Conservation (phyloP, 1,140 invertebrate genomes). For the Brachystomella parvula region DNA sequence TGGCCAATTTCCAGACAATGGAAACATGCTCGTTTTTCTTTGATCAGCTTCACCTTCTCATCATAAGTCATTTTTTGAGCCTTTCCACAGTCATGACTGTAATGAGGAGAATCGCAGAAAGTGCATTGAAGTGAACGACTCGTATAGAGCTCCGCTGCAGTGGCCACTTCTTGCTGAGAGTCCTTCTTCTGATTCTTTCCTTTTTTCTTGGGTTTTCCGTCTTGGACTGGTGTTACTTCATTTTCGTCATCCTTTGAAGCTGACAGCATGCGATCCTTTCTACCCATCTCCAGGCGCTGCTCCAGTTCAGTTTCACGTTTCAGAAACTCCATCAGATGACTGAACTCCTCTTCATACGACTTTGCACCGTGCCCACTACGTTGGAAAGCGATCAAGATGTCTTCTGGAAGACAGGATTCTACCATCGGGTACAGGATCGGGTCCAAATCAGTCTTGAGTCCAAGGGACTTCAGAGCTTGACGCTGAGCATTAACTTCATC, state of each 20-base stretch:
- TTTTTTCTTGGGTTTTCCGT: too few species aligned
- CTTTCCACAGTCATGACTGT: background rate
- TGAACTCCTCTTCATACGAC: background rate
- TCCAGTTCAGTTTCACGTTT: constrained; percentile 10
- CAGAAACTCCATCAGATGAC: constrained; percentile 10
- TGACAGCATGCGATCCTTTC: background rate
- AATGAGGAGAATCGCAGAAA: background rate
- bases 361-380: constrained; percentile 4
- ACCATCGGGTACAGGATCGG: constrained; percentile 10
- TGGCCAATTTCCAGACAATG: background rate
- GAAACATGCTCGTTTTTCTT: constrained; percentile 6
- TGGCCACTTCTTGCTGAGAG: background rate
- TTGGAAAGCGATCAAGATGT: constrained; percentile 39
- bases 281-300: background rate
- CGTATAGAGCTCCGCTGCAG: background rate
- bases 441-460: background rate
- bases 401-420: constrained; percentile 39
- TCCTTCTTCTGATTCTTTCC: too few species aligned
- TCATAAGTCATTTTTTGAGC: background rate
- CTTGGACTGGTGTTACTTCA: background rate
- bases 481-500: constrained; percentile 7
- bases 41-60: background rate
- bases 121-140: background rate
- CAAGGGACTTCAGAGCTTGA: constrained; percentile 10
- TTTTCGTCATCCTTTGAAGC: background rate